Base-by-base conservation (phyloP, 2,888 invertebrate species). In the Calameuta idolon region DNA sequence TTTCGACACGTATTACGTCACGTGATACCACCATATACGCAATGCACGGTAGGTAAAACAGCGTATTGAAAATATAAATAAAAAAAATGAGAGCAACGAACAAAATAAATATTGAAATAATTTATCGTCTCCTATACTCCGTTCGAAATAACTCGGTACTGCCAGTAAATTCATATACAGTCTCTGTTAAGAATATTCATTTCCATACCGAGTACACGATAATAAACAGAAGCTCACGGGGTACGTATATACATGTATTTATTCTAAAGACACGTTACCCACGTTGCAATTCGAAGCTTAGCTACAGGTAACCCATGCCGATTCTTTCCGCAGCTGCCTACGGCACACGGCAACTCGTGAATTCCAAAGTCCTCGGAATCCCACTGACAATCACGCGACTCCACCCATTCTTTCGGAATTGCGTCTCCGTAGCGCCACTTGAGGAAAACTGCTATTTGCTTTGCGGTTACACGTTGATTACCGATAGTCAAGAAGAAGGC, bases 371-470 rank as follows among this genome's bases (percentile, higher is more conserved):
- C 55, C 23, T 23, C 9, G 55, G 55, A 55, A 55, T 55, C 23
- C 23, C 2, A 55, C 55, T 9, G 55, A 23, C 23, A 31, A 71
- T 34, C 71, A 31, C 71, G 71, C 71, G 71, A 71, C 71, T 71
- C 71, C 34, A 34, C 71, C 34, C 37, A 73, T 73, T 79, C 79
- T 79, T 79, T 81, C 76, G 81, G 80, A 81, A 83, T 76, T 76
- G 76, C 79, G 73, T 77, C 68, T 55, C 77, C 75, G 79, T 79
- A 82, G 80, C 77, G 82, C 77, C 77, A 82, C 83, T 83, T 81
- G 83, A 81, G 83, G 55, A 79, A 82, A 86, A 83, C 81, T 80
- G 76, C 77, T 87, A 82, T 87, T 87, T 86, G 81, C 85, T 84
- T 80, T 82, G 83, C 83, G 83, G 83, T 83, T 82, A 80, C 81